These are phyloP conservation scores for Scylla paramamosain DNA, from an alignment of 1,140 invertebrate genomes.

Conservation along the genomic window DNA sequence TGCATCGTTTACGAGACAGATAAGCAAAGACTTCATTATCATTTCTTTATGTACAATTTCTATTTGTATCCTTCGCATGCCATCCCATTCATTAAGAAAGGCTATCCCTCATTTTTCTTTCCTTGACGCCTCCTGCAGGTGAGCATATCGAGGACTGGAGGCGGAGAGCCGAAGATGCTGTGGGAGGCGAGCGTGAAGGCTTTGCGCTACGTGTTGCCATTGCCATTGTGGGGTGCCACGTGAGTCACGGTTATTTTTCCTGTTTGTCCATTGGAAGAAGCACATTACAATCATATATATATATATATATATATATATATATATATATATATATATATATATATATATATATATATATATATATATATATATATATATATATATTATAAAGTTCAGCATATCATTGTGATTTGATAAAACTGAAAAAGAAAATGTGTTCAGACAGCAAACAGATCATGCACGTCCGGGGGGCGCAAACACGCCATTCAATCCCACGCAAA, in stretches of 20 bases:
- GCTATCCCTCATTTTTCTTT: neutral
- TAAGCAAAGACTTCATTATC: neutral
- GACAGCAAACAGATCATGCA: no score
- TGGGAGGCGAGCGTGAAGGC: conserved; percentile 23
- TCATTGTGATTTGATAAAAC: no score
- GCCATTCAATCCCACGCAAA: neutral
- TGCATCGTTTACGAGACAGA: neutral
- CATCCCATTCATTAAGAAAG: neutral
- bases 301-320: conserved; percentile 11
- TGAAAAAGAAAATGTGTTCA: no score
- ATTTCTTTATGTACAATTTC: neutral
- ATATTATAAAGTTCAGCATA: neutral
- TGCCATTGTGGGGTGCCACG: conserved; percentile 45
- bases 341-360: neutral
- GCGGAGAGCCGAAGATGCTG: neutral
- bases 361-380: neutral
- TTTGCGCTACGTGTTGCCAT: conserved; percentile 29
- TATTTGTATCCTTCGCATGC: neutral
- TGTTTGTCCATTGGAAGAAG: neutral
- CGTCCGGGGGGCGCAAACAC: no score
- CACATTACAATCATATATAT: neutral
- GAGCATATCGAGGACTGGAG: neutral
- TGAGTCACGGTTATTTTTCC: neutral
- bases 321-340: conserved; percentile 11
- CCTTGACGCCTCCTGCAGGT: conserved; percentile 34